Conservation (phyloP, 2,797 vertebrate genomes). For the Myiotriccus ornatus region DNA sequence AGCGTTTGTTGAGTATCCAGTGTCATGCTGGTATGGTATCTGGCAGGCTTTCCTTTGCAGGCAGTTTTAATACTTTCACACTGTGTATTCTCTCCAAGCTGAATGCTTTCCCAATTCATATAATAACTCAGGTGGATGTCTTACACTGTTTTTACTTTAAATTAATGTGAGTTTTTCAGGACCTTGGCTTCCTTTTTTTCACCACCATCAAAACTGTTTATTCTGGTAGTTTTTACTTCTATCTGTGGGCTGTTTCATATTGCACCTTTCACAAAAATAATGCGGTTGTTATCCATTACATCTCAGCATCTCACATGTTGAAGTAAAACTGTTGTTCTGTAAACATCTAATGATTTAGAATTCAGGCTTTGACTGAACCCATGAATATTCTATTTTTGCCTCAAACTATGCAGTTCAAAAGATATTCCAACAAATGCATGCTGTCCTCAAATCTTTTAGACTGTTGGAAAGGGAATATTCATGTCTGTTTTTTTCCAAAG, state of each 20-base stretch:
- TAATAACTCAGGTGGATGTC: not conserved
- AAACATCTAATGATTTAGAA: not conserved
- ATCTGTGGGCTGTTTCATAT: not conserved
- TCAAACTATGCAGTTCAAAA: not conserved
- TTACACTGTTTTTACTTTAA: not conserved
- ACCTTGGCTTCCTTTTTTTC: not conserved
- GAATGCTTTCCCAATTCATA: not conserved
- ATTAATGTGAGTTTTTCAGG: not conserved
- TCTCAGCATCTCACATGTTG: not conserved
- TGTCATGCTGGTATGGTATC: not conserved
- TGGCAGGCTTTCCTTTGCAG: not conserved
- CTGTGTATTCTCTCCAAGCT: not conserved
- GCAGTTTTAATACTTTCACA: not conserved
- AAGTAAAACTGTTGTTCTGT: not conserved
- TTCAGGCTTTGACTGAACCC: not conserved
- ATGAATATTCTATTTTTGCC: not conserved
- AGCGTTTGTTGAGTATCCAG: not conserved
- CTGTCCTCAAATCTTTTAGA: not conserved
- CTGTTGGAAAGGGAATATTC: not conserved
- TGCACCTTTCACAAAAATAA: not conserved
- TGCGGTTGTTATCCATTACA: not conserved
- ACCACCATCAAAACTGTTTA: not conserved
- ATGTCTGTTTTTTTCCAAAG: not conserved
- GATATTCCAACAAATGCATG: not conserved
- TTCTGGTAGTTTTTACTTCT: not conserved